Base-by-base conservation (phyloP, 2,797 vertebrate genomes). In the Podarcis siculus region DNA sequence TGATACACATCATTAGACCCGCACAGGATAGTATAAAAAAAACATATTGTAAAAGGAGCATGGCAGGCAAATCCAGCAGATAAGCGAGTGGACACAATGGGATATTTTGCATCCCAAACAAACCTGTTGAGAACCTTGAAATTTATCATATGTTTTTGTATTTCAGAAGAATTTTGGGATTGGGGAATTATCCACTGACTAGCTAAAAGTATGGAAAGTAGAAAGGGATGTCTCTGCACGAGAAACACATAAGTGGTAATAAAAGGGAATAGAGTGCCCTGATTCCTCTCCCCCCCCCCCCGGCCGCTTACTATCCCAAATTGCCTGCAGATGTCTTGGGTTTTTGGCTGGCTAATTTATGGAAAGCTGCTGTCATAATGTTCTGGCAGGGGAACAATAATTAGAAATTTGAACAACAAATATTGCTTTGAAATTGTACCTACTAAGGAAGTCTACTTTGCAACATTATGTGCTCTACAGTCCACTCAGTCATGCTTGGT, bases 11-110 rank as follows among this genome's bases (percentile, higher is more conserved):
- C 0, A 10, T 55, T 13, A 7, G 19, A 4, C 0, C 0, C 1
- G 1, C 0, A 1, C 2, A 1, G 0, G 15, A 30, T 8, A 1
- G 2, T 49, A 49, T 1, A 2, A 35, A 25, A 0, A 0, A 13
- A 1, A 15, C 27, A 1, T 0, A 35, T 0, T 27, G 39, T 66
- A 72, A 79, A 61, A 0, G 1, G 35, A 23, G 17, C 0, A 0
- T 72, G 0, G 0, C 5, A 55, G 35, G 35, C 87, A 90, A 23
- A 75, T 3, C 69, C 21, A 0, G 35, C 12, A 42, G 27, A 66
- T 77, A 42, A 85, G 30, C 0, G 0, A 61, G 58, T 61, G 58
- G 23, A 30, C 35, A 8, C 64, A 76, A 67, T 30, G 78, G 75
- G 7, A 19, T 83, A 10, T 83, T 49, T 32, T 30, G 30, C 21